A percentile compares a stretch with the other conserved stretches of the same genome.
These are phyloP conservation scores for Gambusia yucatana DNA, from an alignment of 2,797 vertebrate species.

Conservation along the genomic window DNA sequence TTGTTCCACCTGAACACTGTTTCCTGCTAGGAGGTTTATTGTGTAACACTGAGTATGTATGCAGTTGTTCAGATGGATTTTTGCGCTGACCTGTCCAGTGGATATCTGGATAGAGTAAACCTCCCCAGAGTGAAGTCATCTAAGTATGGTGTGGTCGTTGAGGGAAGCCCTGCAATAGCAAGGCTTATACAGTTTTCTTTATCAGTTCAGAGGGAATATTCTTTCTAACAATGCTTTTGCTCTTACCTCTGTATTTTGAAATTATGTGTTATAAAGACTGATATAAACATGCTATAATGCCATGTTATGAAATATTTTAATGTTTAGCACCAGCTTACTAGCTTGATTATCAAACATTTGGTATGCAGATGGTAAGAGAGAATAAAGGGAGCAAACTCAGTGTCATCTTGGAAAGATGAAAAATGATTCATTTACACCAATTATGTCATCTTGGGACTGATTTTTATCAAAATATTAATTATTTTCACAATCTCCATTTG, in stretches of 20 bases:
- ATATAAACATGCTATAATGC: neutral
- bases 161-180: neutral
- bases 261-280: neutral
- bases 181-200: neutral
- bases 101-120: too few species aligned
- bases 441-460: too few species aligned
- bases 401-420: neutral
- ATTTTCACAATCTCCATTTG: neutral
- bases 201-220: neutral
- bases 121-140: too few species aligned
- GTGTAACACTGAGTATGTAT: too few species aligned
- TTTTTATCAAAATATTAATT: neutral
- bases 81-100: too few species aligned
- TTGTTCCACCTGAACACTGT: too few species aligned
- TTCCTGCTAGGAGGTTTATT: too few species aligned
- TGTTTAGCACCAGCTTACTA: neutral
- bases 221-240: too few species aligned
- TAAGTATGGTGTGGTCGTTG: too few species aligned
- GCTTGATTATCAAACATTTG: neutral
- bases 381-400: neutral
- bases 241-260: neutral
- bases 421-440: too few species aligned
- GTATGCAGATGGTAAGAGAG: neutral
- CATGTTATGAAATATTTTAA: neutral
- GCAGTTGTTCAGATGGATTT: too few species aligned